Conservation (phyloP, 2,113 vertebrate species). For the Neodon shergylaensis region DNA sequence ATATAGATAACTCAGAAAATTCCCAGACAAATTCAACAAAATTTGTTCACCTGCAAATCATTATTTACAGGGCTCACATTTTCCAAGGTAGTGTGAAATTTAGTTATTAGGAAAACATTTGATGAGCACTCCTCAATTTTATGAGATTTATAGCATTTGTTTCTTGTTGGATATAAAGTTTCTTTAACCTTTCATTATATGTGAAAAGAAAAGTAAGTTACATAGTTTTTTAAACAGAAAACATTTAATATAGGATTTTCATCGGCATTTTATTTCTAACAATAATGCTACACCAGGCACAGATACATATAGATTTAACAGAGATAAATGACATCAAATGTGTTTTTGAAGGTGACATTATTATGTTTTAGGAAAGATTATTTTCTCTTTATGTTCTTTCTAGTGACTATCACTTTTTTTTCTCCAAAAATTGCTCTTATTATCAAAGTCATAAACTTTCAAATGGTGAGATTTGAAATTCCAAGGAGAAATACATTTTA, state of each 20-base stretch:
- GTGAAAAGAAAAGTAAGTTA: background rate
- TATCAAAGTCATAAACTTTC: background rate
- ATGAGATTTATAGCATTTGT: background rate
- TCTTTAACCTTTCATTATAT: background rate
- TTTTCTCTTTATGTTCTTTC: background rate
- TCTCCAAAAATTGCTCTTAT: background rate
- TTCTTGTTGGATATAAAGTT: background rate
- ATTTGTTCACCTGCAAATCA: background rate
- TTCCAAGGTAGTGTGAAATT: background rate
- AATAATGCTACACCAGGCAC: background rate
- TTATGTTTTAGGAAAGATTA: background rate
- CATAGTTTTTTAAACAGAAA: background rate
- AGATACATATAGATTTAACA: background rate
- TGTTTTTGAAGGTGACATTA: background rate
- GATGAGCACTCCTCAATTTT: background rate
- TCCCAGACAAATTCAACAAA: background rate
- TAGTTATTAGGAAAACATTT: background rate
- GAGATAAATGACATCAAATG: background rate
- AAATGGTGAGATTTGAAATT: background rate
- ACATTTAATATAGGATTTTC: background rate
- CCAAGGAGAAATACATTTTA: background rate
- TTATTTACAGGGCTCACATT: background rate
- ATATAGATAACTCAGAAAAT: background rate
- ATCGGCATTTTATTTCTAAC: background rate
- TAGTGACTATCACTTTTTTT: constrained; percentile 11